phyloP scores from a whole-genome alignment of 2,888 invertebrate species.

The Atrina japonica region DNA sequence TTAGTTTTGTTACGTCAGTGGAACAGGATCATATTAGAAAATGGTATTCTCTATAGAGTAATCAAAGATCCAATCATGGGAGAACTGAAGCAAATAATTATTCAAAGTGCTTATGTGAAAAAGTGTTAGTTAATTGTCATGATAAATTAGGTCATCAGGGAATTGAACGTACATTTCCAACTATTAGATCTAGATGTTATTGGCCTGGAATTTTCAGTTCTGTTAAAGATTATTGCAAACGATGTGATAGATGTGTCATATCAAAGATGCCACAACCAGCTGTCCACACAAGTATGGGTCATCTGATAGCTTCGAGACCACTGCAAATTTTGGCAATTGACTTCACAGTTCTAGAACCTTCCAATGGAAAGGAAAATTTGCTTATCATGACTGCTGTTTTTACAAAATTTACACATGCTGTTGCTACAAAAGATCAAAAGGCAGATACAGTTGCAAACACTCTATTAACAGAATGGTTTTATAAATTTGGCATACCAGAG shows the following conservation, averaged over 20 bases:
- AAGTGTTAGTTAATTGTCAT: constrained; percentile 27
- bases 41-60: constrained; percentile 15
- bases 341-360: neutral
- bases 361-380: constrained; percentile 2
- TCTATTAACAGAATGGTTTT: constrained; percentile 42
- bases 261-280: constrained; percentile 29
- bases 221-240: constrained; percentile 27
- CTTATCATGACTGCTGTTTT: constrained; percentile 6
- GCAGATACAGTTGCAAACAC: too few relatives aligned
- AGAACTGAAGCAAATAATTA: constrained; percentile 3
- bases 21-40: neutral
- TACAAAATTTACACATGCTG: constrained; percentile 7
- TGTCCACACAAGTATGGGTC: constrained; percentile 20
- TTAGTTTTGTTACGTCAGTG: constrained; percentile 16
- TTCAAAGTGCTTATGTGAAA: constrained; percentile 9
- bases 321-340: constrained; percentile 21
- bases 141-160: too few relatives aligned
- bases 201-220: constrained; percentile 49
- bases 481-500: constrained; percentile 26
- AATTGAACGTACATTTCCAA: constrained; percentile 35
- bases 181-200: constrained; percentile 39
- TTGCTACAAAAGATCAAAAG: constrained; percentile 5
- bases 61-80: constrained; percentile 18
- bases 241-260: constrained; percentile 48
- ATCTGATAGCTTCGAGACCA: constrained; percentile 39